Conservation (phyloP, 2,113 vertebrate species). For the Podarcis muralis region DNA sequence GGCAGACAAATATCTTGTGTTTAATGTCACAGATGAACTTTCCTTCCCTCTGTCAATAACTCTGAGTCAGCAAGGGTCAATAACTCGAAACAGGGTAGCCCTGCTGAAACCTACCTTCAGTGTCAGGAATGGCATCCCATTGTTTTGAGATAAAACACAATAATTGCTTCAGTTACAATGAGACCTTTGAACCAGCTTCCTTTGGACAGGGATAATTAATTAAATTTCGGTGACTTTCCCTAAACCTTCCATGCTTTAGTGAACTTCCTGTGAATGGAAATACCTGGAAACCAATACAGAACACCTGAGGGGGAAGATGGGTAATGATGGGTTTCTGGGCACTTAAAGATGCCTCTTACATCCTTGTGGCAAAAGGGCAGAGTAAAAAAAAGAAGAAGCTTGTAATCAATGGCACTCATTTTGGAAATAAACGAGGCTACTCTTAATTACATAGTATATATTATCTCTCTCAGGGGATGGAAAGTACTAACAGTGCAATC, state of each 20-base stretch:
- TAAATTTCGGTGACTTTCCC: constrained; percentile 62
- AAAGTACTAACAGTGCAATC: not conserved
- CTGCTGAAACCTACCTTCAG: constrained; percentile 42
- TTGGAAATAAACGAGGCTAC: constrained; percentile 28
- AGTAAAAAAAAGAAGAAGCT: not conserved
- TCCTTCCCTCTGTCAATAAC: constrained; percentile 14
- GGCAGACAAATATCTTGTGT: constrained; percentile 54
- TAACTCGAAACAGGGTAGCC: constrained; percentile 33
- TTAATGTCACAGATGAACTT: constrained; percentile 51
- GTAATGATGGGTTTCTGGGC: constrained; percentile 51
- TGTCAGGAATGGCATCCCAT: constrained; percentile 41
- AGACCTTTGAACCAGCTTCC: constrained; percentile 70
- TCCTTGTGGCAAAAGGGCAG: constrained; percentile 49
- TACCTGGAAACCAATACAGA: constrained; percentile 48
- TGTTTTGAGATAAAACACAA: constrained; percentile 69
- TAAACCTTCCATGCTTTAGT: constrained; percentile 59
- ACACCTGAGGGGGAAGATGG: constrained; percentile 49
- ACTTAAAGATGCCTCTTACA: constrained; percentile 43
- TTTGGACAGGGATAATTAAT: constrained; percentile 71
- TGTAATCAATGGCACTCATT: constrained; percentile 38
- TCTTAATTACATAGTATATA: constrained; percentile 30
- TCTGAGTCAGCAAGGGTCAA: not conserved
- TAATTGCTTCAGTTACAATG: constrained; percentile 76
- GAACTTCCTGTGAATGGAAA: constrained; percentile 56
- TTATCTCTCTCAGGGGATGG: constrained; percentile 55